Base-by-base conservation (phyloP, 2,113 vertebrate genomes). In the Rostratula benghalensis region DNA sequence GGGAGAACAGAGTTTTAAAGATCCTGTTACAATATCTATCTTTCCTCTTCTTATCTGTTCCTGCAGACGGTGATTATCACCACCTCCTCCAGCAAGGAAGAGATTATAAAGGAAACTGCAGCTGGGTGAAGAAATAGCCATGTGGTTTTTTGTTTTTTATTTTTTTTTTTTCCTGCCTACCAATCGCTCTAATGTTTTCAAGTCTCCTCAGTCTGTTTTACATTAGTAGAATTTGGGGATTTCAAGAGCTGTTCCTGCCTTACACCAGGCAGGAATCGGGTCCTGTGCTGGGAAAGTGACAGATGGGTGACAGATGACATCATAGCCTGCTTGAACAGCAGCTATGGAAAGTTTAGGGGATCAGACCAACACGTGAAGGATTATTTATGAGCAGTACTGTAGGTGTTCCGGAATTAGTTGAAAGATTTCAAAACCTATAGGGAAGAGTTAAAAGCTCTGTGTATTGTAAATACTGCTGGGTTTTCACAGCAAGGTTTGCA, bases 251-350 rank as follows among this genome's bases (percentile, higher is more conserved):
- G 2, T 60, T 92, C 60, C 73, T 87, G 83, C 28, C 33, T 89
- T 78, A 63, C 30, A 41, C 13, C 60, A 57, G 71, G 37, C 69
- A 59, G 82, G 77, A 88, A 24, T 39, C 19, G 5, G 35, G 53
- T 75, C 69, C 56, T 21, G 59, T 20, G 73, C 79, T 75, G 68
- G 65, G 64, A 64, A 71, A 24, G 53, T 4, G 17, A 71, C 95
- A 95, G 88, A 95, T 96, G 95, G 94, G 77, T 93, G 90, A 73
- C 90, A 94, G 90, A 96, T 94, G 79, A 95, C 61, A 37, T 18
- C 53, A 92, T 68, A 92, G 24, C 68, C 60, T 68, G 73, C 83
- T 93, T 88, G 90, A 81, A 70, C 83, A 87, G 74, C 76, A 89
- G 6, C 77, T 87, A 37, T 6, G 65, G 67, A 46, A 50, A 85